Percentiles rank a stretch among this genome's conserved stretches.
Evolutionary conservation across 2,888 invertebrate species (phyloP).

Genomic region (Cataglyphis livida): DNA sequence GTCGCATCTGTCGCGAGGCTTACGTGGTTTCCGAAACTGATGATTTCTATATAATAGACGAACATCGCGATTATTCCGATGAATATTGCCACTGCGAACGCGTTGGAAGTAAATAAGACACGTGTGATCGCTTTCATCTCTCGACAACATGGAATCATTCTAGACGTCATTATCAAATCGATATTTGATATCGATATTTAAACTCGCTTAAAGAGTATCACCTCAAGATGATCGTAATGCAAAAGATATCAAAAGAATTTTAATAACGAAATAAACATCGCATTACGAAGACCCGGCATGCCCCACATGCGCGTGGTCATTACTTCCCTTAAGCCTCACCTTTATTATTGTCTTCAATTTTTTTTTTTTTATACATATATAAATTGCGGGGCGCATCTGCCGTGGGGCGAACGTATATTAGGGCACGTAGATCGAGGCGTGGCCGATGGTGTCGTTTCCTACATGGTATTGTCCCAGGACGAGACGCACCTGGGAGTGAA

Average conservation of each 20-base stretch:
- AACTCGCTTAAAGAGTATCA: neutral
- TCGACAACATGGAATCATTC: neutral
- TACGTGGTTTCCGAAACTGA: neutral
- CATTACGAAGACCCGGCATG: neutral
- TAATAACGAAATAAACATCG: neutral
- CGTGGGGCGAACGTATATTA: slow-evolving; percentile 81
- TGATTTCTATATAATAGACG: slow-evolving; percentile 7
- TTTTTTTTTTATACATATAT: slow-evolving; percentile 38
- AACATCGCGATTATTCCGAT: neutral
- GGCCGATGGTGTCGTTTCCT: slow-evolving; percentile 83
- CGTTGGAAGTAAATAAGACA: slow-evolving; percentile 11
- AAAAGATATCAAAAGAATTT: neutral
- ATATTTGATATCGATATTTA: neutral
- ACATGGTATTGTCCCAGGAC: slow-evolving; percentile 80
- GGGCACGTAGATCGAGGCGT: slow-evolving; percentile 84
- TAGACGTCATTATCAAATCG: neutral
- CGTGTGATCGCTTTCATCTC: neutral
- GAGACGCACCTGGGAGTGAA: slow-evolving; percentile 84
- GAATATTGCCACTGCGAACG: neutral
- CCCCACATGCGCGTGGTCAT: slow-evolving; percentile 20
- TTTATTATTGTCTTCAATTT: slow-evolving; percentile 52
- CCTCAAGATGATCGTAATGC: neutral
- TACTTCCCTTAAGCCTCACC: slow-evolving; percentile 48
- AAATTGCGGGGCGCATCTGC: slow-evolving; percentile 76
- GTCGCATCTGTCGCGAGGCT: slow-evolving; percentile 63